Conservation (phyloP, 2,888 invertebrate genomes). For the Tribolium freemani region DNA sequence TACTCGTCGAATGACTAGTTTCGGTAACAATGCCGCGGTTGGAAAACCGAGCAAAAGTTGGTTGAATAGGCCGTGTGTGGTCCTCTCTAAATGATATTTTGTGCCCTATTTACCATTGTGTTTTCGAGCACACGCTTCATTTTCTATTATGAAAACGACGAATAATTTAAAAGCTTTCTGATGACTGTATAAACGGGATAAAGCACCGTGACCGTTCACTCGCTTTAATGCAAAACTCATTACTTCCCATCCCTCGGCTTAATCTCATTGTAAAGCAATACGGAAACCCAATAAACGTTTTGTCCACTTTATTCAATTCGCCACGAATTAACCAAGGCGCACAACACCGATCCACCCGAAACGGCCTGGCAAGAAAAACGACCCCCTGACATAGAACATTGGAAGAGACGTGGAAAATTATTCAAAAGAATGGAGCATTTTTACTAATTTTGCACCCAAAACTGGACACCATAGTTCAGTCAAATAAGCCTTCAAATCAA, state of each 20-base stretch:
- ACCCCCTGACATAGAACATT: too few species aligned
- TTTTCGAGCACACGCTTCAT: slow-evolving; percentile 39
- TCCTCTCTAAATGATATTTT: slow-evolving; percentile 50
- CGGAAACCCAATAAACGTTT: neutral
- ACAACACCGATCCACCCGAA: neutral
- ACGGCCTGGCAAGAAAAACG: too few species aligned
- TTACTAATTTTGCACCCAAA: too few species aligned
- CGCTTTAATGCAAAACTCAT: slow-evolving; percentile 43
- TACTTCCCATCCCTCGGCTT: slow-evolving; percentile 35
- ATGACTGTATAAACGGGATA: slow-evolving; percentile 43
- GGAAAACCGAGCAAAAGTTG: slow-evolving; percentile 18
- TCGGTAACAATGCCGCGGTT: neutral
- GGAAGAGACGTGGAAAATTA: too few species aligned
- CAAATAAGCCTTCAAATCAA: too few species aligned
- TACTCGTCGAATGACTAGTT: slow-evolving; percentile 14
- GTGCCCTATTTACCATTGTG: slow-evolving; percentile 48
- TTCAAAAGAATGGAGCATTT: too few species aligned
- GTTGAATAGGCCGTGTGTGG: slow-evolving; percentile 25
- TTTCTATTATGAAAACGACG: slow-evolving; percentile 39
- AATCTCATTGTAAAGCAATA: slow-evolving; percentile 43
- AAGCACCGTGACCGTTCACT: slow-evolving; percentile 44
- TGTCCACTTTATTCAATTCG: neutral
- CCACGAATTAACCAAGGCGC: neutral
- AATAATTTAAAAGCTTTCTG: slow-evolving; percentile 45
- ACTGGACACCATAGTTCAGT: too few species aligned